These are phyloP conservation scores for Seladonia tumulorum DNA, from an alignment of 2,888 invertebrate species.

Conservation along the genomic window DNA sequence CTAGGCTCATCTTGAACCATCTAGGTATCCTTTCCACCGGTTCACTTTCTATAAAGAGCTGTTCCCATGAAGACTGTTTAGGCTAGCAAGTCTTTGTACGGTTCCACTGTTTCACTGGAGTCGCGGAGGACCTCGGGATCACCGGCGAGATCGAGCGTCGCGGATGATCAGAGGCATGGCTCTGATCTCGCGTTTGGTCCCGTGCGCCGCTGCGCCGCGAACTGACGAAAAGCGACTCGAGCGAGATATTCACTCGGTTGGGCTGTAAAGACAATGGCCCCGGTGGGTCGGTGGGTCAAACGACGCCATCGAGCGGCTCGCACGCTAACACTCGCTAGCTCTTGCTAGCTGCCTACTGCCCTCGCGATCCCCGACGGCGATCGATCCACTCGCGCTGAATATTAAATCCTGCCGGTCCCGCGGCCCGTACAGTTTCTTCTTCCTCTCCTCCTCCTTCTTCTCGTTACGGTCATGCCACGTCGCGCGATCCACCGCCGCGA, in stretches of 20 bases:
- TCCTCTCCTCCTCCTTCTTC: conserved; percentile 28
- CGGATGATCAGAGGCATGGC: background rate
- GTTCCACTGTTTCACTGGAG: background rate
- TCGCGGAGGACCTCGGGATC: background rate
- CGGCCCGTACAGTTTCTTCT: background rate
- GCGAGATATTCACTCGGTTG: conserved; percentile 6
- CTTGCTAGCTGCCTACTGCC: background rate
- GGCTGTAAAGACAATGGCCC: background rate
- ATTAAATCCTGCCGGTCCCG: background rate
- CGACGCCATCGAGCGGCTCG: conserved; percentile 38
- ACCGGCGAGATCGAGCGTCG: background rate
- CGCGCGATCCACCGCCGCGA: background rate
- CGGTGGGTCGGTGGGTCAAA: background rate
- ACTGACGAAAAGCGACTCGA: background rate
- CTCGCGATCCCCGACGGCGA: background rate
- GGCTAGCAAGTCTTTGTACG: background rate
- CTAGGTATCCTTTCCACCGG: background rate
- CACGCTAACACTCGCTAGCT: background rate
- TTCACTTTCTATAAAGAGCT: background rate
- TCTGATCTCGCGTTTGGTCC: background rate
- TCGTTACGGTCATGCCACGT: conserved; percentile 43
- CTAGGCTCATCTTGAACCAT: too few species aligned
- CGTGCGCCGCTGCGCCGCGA: background rate
- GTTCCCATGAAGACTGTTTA: background rate
- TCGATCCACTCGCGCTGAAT: conserved; percentile 8